phyloP scores from a whole-genome alignment of 2,797 vertebrate species.

The Steatocranus sp. region DNA sequence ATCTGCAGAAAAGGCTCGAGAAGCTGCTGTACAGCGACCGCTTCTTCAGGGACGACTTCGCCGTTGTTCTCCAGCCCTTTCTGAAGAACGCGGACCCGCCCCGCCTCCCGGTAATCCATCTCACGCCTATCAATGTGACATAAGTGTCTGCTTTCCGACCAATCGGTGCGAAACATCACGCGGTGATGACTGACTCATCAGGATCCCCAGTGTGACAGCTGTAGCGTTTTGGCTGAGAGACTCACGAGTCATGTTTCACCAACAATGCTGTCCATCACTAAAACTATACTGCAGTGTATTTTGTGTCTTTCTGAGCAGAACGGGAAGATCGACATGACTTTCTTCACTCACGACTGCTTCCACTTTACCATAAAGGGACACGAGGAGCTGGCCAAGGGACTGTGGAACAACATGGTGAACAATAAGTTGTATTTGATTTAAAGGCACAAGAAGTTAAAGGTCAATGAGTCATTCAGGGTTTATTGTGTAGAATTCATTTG shows the following conservation, averaged over 20 bases:
- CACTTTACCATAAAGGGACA: conserved; percentile 84
- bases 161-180: not conserved
- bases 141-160: not conserved
- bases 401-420: conserved; percentile 86
- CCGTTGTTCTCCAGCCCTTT: conserved; percentile 80
- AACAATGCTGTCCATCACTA: not conserved
- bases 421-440: not conserved
- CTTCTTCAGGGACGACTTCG: conserved; percentile 78
- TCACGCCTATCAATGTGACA: not conserved
- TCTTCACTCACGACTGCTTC: conserved; percentile 83
- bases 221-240: not conserved
- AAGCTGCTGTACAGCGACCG: conserved; percentile 66
- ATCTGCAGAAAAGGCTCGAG: conserved; percentile 70
- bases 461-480: not conserved
- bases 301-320: conserved; percentile 53
- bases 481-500: not conserved
- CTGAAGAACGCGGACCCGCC: conserved; percentile 73
- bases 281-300: not conserved
- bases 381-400: conserved; percentile 79
- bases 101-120: conserved; percentile 66
- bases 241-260: not conserved
- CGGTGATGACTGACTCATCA: not conserved
- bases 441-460: not conserved
- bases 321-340: conserved; percentile 78
- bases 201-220: not conserved